Conservation (phyloP, 2,113 vertebrate species). For the Gopherus evgoodei region DNA sequence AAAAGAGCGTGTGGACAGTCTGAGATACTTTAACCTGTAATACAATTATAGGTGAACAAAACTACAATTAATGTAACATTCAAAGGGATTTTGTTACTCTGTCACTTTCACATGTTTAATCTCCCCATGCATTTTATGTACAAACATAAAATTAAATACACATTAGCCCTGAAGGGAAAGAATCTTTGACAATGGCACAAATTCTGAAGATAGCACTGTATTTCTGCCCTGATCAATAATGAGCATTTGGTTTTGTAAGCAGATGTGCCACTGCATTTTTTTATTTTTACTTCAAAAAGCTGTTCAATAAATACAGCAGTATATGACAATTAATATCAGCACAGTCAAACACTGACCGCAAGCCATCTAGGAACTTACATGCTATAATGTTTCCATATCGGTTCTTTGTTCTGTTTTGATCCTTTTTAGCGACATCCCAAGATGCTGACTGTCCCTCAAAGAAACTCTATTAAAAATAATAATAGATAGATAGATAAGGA, state of each 20-base stretch:
- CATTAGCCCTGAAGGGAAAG: slow-evolving; percentile 27
- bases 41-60: background rate
- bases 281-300: background rate
- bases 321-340: background rate
- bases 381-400: slow-evolving; percentile 99
- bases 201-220: slow-evolving; percentile 23
- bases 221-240: background rate
- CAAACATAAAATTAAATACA: slow-evolving; percentile 47
- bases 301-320: background rate
- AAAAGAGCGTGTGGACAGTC: background rate
- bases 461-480: slow-evolving; percentile 90
- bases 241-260: slow-evolving; percentile 16
- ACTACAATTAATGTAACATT: background rate
- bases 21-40: background rate
- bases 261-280: background rate
- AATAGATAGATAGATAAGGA: slow-evolving; percentile 50
- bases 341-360: slow-evolving; percentile 18
- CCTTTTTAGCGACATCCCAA: slow-evolving; percentile 99
- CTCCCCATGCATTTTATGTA: slow-evolving; percentile 30
- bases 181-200: background rate
- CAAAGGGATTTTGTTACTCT: background rate
- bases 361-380: slow-evolving; percentile 85
- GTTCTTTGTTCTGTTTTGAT: slow-evolving; percentile 99
- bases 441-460: slow-evolving; percentile 99
- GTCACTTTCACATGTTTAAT: slow-evolving; percentile 35